Evolutionary conservation across 2,113 vertebrate genomes (phyloP), one percentile per base, ranked within the genome.

Genomic region (Sardina pilchardus): DNA sequence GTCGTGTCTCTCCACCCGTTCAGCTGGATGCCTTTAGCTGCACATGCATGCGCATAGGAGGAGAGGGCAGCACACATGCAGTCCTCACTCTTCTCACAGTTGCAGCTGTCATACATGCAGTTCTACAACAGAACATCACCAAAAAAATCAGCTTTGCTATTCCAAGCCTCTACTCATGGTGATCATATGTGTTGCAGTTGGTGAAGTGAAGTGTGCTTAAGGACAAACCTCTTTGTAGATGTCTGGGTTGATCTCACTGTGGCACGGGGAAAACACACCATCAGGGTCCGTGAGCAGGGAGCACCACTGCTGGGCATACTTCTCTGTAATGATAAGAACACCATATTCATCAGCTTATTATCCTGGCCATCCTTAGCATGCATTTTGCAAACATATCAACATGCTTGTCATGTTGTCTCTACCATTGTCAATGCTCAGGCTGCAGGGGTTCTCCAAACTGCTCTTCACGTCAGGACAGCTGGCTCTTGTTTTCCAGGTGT

Each of bases 241-340:
- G 56, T 89, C 86, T 0, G 97, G 96, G 88, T 90, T 93, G 88
- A 98, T 94, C 1, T 92, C 86, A 1, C 91, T 45, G 17, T 98
- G 97, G 87, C 97, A 98, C n/a, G 83, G 53, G 82, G 95, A 91
- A 82, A 98, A 98, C 67, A 94, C 93, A 21, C 96, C 95, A 0
- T 6, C 56, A 12, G 92, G 63, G 1, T 96, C 92, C 0, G 89
- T 91, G 45, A 98, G 94, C 88, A 91, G 91, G 4, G 95, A 95
- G 81, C 97, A 98, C 97, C 97, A 97, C 56, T 94, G 93, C 87
- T 94, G 90, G 24, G 97, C 97, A 2, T 94, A 98, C 50, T 95
- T 94, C 56, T 97, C 97, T 98, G 92, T 89, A 86, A 90, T 5
- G 9, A 87, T 82, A 43, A 88, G 53, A 90, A 26, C 0, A 43